Evolutionary conservation across 2,888 invertebrate genomes (phyloP).

Genomic region (Leptopilina drosophilae): DNA sequence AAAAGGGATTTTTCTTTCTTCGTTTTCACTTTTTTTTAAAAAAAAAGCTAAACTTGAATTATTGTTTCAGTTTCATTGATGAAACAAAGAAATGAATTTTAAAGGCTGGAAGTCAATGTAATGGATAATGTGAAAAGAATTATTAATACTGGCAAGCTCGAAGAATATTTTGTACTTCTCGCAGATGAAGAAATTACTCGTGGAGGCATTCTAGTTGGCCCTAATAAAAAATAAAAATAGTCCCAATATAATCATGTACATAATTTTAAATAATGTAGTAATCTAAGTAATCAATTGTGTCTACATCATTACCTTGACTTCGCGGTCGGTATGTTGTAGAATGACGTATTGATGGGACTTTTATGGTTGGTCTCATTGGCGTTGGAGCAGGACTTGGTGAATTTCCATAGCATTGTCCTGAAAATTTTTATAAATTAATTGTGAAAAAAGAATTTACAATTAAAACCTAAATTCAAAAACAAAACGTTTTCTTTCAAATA

Average conservation of each 20-base stretch:
- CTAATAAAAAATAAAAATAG: slow-evolving; percentile 47
- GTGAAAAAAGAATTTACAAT: slow-evolving; percentile 18
- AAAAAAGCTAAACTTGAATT: background rate
- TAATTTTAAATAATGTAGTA: background rate
- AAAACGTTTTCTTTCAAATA: too few species aligned
- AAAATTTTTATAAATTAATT: slow-evolving; percentile 1
- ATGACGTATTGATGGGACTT: slow-evolving; percentile 70
- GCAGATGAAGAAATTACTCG: slow-evolving; percentile 45
- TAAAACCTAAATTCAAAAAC: too few species aligned
- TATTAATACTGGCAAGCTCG: slow-evolving; percentile 3
- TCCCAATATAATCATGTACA: slow-evolving; percentile 7
- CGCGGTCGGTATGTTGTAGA: slow-evolving; percentile 65
- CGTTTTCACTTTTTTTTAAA: background rate
- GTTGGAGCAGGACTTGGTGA: slow-evolving; percentile 75
- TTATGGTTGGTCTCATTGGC: slow-evolving; percentile 61
- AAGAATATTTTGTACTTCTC: slow-evolving; percentile 16
- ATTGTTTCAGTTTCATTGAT: background rate
- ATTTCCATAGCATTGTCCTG: slow-evolving; percentile 75
- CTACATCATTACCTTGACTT: slow-evolving; percentile 58
- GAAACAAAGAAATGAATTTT: background rate
- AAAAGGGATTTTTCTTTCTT: slow-evolving; percentile 6
- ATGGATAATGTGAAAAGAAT: background rate
- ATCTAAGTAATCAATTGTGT: slow-evolving; percentile 11
- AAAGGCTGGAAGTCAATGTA: slow-evolving; percentile 9
- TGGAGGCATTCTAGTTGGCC: slow-evolving; percentile 54